These are phyloP conservation scores for Stegodyphus mimosarum DNA, from an alignment of 1,140 invertebrate species.

Conservation along the genomic window DNA sequence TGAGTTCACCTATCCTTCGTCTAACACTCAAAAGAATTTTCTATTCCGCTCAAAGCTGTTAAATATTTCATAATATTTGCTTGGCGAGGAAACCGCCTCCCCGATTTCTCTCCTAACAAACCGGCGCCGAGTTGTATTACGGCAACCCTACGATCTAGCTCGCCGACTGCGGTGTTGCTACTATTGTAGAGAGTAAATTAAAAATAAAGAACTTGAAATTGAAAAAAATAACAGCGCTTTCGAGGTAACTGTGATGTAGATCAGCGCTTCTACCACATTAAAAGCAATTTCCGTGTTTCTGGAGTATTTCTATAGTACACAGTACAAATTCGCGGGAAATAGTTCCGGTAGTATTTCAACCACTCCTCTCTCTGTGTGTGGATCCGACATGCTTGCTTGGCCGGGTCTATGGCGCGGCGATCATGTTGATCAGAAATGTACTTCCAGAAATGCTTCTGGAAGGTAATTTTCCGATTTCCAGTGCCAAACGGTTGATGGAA, in stretches of 20 bases:
- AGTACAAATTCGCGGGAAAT: no score
- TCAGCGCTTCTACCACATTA: neutral
- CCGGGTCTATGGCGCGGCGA: constrained; percentile 31
- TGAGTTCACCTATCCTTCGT: no score
- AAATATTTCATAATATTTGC: neutral
- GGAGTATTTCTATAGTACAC: no score
- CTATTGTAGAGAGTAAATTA: constrained; percentile 44
- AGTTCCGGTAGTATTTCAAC: neutral
- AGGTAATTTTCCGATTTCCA: neutral
- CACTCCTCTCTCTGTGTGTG: neutral
- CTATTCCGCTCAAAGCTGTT: no score
- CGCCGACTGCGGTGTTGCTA: constrained; percentile 52
- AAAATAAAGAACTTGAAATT: constrained; percentile 3
- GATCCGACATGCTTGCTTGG: constrained; percentile 18
- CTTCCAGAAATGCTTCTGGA: neutral
- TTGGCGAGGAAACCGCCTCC: neutral
- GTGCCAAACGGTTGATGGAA: constrained; percentile 6
- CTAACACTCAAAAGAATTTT: no score
- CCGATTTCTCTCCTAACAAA: neutral
- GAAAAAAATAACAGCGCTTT: neutral
- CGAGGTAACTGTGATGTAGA: neutral
- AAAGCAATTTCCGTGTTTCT: neutral
- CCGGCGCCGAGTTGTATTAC: constrained; percentile 18
- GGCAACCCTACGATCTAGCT: constrained; percentile 28
- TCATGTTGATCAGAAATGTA: neutral